Evolutionary conservation across 30 jellyfish, hydroid and myxozoan genomes (phyloP).

Genomic region (Catostylus mosaicus): DNA sequence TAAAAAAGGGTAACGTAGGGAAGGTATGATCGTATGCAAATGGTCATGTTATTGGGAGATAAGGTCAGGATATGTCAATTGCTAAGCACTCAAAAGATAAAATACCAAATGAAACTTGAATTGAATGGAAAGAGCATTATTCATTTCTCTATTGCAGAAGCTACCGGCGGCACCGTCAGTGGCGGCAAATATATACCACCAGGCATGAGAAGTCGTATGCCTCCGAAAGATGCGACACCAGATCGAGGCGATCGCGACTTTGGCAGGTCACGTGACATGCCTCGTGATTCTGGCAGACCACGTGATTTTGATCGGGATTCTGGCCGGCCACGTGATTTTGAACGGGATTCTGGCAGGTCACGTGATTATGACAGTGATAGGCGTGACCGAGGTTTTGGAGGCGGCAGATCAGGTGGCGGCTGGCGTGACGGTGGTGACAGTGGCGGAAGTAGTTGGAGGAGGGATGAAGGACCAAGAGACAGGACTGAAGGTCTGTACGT

Average conservation of each 20-base stretch:
- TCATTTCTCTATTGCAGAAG: slow-evolving; percentile 13
- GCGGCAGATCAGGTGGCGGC: slow-evolving; percentile 68
- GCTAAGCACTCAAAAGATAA: no score
- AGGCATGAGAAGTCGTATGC: slow-evolving; percentile 55
- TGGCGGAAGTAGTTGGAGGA: slow-evolving; percentile 61
- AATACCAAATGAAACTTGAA: neutral
- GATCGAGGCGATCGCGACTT: slow-evolving; percentile 32
- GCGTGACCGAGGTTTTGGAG: slow-evolving; percentile 51
- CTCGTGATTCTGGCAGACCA: slow-evolving; percentile 60
- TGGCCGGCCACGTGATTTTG: slow-evolving; percentile 47
- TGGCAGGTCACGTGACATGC: slow-evolving; percentile 45
- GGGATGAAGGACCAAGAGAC: slow-evolving; percentile 72
- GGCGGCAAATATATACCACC: slow-evolving; percentile 92
- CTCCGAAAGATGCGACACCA: slow-evolving; percentile 43
- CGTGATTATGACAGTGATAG: slow-evolving; percentile 70
- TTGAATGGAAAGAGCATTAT: neutral
- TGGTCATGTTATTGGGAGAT: no score
- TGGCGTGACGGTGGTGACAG: slow-evolving; percentile 80
- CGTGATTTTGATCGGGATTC: slow-evolving; percentile 61
- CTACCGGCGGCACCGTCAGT: slow-evolving; percentile 43
- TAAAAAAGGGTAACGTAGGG: no score
- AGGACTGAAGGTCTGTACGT: slow-evolving; percentile 60
- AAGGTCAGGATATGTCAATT: no score
- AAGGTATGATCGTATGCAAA: no score
- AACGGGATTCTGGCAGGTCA: slow-evolving; percentile 59